These are phyloP conservation scores for Zaprionus bogoriensis DNA, from an alignment of 2,888 invertebrate genomes.

Conservation along the genomic window DNA sequence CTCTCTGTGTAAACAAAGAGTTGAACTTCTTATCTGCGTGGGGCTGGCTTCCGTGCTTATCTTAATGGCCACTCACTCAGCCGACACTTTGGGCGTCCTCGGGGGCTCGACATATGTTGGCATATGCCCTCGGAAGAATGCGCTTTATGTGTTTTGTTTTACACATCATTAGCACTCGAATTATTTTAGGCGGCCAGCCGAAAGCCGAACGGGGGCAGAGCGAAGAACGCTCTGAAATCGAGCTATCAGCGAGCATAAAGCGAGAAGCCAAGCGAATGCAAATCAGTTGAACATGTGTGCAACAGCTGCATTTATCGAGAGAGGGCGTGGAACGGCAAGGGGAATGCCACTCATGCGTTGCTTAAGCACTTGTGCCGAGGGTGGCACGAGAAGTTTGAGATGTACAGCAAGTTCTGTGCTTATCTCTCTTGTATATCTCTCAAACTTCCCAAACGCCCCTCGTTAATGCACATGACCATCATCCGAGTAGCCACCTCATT, in stretches of 20 bases:
- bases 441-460: conserved; percentile 8
- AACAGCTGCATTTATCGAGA: conserved; percentile 52
- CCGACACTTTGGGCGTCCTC: conserved; percentile 37
- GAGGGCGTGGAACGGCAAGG: conserved; percentile 9
- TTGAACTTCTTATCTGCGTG: conserved; percentile 37
- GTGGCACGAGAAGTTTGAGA: conserved; percentile 7
- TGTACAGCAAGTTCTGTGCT: not conserved
- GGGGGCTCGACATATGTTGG: conserved; percentile 31
- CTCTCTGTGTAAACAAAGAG: not conserved
- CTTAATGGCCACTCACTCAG: conserved; percentile 54
- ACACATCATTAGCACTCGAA: conserved; percentile 62
- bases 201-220: no score
- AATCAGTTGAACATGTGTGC: conserved; percentile 57
- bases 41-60: conserved; percentile 44
- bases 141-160: conserved; percentile 43
- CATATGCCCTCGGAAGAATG: conserved; percentile 40
- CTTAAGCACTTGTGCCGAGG: conserved; percentile 25
- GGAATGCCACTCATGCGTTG: conserved; percentile 8
- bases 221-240: conserved; percentile 19
- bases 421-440: not conserved
- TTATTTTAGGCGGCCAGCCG: conserved; percentile 23
- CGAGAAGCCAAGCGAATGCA: conserved; percentile 41
- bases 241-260: conserved; percentile 29
- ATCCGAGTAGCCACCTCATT: conserved; percentile 20
- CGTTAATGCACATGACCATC: conserved; percentile 17